Base-by-base conservation (phyloP, 2,888 invertebrate genomes). In the Terebella lapidaria region DNA sequence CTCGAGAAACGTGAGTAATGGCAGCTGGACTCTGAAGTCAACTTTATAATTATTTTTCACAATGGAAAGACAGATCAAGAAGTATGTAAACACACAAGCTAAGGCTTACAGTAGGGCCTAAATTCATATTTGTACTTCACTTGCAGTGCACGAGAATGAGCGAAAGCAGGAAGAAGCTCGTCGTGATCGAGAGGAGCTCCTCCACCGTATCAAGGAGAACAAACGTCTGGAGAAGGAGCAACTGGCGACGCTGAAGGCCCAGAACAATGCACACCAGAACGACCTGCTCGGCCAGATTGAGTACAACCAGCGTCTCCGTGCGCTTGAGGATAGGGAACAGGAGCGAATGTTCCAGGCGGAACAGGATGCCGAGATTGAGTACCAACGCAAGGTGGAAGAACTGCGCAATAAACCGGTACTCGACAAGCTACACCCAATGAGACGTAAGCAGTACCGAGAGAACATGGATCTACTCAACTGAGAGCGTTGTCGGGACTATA, bases 281-380 rank as follows among this genome's bases (percentile, higher is more conserved):
- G 77, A 78, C 61, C 69, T 79, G 2, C 55, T 70, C 20, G 70
- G 71, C 25, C 79, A 79, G 70, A 79, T 79, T 46, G 67, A 70
- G 20, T 76, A 75, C 65, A 76, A 77, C 58, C 65, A 65, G 26
- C 65, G 66, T n/a, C 60, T 68, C 42, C 62, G 69, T 2, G 67
- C 71, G n/a, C 62, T 66, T 15, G 60, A 62, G 27, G n/a, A 28
- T 46, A 35, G 42, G 5, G 74, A 74, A 54, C 68, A 70, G 28
- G 67, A 69, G 46, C 65, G 72, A 1, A 74, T 76, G 28, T 58
- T 56, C 53, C 28, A 64, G 29, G 68, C 70, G 47, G 72, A 72
- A 27, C 69, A 73, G 67, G 75, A 75, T 60, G 75, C 77, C 0
- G 79, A 79, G 62, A 53, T 56, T n/a, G 78, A 78, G 58, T 78